Base-by-base conservation (phyloP, 2,113 vertebrate genomes). In the Trogon melanurus region DNA sequence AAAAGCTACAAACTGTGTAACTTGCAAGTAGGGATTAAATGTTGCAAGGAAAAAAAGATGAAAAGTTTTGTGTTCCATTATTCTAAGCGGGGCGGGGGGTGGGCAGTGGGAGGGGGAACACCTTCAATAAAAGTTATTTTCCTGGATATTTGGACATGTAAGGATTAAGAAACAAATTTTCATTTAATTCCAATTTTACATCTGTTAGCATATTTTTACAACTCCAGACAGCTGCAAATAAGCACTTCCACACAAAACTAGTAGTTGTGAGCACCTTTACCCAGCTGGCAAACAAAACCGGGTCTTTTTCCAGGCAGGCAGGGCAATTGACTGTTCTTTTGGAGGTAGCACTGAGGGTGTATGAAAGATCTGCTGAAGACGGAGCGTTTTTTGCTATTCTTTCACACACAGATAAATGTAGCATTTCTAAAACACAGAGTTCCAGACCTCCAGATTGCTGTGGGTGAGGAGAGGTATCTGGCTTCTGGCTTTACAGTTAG, bases 391-490 rank as follows among this genome's bases (percentile, higher is more conserved):
- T 73, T 80, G 72, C 48, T 92, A 47, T 74, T 88, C 57, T 92
- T 83, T 84, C 67, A 75, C 65, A 67, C 64, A 45, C 18, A 82
- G 80, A 91, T 78, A 79, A 90, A 88, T 0, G 7, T 34, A 64
- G 27, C 73, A 54, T 61, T 92, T 79, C 38, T 89, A 38, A 94
- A 93, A 60, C 41, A 80, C 54, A 6, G 27, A 81, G 65, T 21
- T 72, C 75, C 88, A 94, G 79, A 62, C 75, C 57, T 92, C 88
- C 90, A 94, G 85, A 88, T 74, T 93, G 76, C 88, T 78, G 53
- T 60, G 57, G 23, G 82, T 96, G 82, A 93, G 88, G 93, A 96
- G 90, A 93, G 91, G 87, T 95, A 79, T 90, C 92, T 93, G 90
- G 85, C 91, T 96, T 79, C 74, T 93, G 78, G 58, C 85, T 94